Evolutionary conservation across 2,113 vertebrate genomes (phyloP).

Genomic region (Chloroceryle aenea): DNA sequence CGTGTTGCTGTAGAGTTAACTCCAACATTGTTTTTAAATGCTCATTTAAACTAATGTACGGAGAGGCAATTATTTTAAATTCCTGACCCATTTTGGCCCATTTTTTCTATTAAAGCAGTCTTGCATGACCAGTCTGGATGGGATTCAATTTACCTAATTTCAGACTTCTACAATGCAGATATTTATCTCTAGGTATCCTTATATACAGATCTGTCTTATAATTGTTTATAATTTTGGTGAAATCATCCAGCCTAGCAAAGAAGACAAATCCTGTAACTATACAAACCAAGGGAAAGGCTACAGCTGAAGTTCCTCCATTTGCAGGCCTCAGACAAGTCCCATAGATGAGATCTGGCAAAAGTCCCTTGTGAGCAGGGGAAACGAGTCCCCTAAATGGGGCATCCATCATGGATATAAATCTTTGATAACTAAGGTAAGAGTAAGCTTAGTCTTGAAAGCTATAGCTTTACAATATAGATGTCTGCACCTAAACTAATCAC

Average conservation of each 20-base stretch:
- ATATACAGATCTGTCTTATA: not conserved
- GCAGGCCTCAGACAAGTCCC: not conserved
- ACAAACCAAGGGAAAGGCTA: not conserved
- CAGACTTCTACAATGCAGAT: not conserved
- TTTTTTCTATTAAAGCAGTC: not conserved
- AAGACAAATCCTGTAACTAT: not conserved
- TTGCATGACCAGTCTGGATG: not conserved
- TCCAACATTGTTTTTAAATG: not conserved
- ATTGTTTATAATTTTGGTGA: not conserved
- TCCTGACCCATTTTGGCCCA: not conserved
- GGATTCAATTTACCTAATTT: not conserved
- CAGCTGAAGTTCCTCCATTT: not conserved
- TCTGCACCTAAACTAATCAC: not conserved
- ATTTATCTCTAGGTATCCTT: not conserved
- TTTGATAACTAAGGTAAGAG: not conserved
- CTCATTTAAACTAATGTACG: not conserved
- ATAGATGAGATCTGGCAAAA: not conserved
- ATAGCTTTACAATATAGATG: not conserved
- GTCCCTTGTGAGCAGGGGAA: not conserved
- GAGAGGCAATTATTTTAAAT: conserved; percentile 14
- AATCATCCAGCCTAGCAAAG: not conserved
- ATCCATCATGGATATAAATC: not conserved
- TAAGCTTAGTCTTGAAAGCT: not conserved
- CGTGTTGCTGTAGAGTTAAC: not conserved
- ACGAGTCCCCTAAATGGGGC: not conserved